Evolutionary conservation across 2,797 vertebrate species (phyloP), one percentile per base, ranked within the genome.

Genomic region (Aeoliscus strigatus): DNA sequence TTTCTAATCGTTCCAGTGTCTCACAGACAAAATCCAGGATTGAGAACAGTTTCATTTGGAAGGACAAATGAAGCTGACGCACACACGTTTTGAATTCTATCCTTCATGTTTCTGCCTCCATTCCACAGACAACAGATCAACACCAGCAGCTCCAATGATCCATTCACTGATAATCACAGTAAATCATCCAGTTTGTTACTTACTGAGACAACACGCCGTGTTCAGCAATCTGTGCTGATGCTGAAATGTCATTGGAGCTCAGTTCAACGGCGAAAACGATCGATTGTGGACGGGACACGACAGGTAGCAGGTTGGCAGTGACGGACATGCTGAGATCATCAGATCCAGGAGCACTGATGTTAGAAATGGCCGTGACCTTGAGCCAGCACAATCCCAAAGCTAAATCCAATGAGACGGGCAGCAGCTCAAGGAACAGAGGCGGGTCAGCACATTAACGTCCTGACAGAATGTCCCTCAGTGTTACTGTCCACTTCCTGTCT

Each of bases 301-400:
- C 32, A 42, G 16, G 21, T 21, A 41, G 31, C 9, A 40, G 27
- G 17, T 43, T 57, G 53, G 66, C 50, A 40, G 11, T 42, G 55
- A 49, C 26, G 28, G 14, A 44, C 23, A 10, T 49, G 73, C 53
- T 51, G 59, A 72, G 23, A 23, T 53, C 26, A 45, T 64, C 55
- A 58, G 51, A 60, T 36, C 39, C 47, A 39, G 27, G 26, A 51
- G 8, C 15, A 33, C 6, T 17, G 38, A 53, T 28, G 39, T 45
- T 27, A 46, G 44, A 58, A 57, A 70, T 60, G 1, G 17, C 9
- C 28, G 36, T 63, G 60, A 36, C 39, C 24, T 38, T 5, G 16
- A 60, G 43, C 41, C 44, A 41, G 58, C 59, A 61, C 26, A 52
- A 55, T 35, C 23, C 35, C 21, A 56, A 0, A 8, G 47, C 54